Evolutionary conservation across 2,113 vertebrate species (phyloP), one percentile per base, ranked within the genome.

Genomic region (Muscicapa adusta): DNA sequence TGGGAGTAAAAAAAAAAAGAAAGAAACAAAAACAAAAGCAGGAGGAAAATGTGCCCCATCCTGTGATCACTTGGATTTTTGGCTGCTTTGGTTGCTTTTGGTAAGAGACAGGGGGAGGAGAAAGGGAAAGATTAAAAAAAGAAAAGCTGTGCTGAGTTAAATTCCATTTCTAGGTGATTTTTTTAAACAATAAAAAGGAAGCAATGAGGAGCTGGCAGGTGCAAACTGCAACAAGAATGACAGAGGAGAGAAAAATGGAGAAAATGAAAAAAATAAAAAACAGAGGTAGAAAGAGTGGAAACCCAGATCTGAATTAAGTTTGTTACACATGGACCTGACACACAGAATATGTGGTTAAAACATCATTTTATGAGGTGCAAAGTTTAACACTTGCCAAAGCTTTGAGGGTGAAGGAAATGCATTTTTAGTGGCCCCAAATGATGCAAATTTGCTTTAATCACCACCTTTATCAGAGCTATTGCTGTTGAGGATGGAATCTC

Each of bases 41-140:
- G 26, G 53, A 75, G 65, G 28, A 47, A 86, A 86, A 72, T 18
- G 4, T 73, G 71, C 31, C 94, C 71, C 87, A 45, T 96, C 93
- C 82, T 91, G 94, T 14, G 43, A 91, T 79, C 76, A 48, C 43
- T 92, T 78, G 88, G 58, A 71, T 34, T 90, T 71, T 71, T 72
- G 95, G 78, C 85, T 58, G 78, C 72, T 71, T 77, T 25, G 2
- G 47, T 75, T 34, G 10, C n/a, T 78, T 45, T 45, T 58, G 79
- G 91, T 89, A 96, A 97, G 82, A 72, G 77, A 90, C 61, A 67
- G 53, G 33, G 47, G 91, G 75, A 74, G 34, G 65, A 72, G 45
- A 42, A 13, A 38, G 45, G 58, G 13, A 26, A 60, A 74, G 61
- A 60, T 25, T 19, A 11, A 28, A 22, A 9, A 7, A 16, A 26